Percentiles rank a stretch among this genome's conserved stretches.
phyloP scores from a whole-genome alignment of 2,797 vertebrate genomes.

The Prunella strophiata region DNA sequence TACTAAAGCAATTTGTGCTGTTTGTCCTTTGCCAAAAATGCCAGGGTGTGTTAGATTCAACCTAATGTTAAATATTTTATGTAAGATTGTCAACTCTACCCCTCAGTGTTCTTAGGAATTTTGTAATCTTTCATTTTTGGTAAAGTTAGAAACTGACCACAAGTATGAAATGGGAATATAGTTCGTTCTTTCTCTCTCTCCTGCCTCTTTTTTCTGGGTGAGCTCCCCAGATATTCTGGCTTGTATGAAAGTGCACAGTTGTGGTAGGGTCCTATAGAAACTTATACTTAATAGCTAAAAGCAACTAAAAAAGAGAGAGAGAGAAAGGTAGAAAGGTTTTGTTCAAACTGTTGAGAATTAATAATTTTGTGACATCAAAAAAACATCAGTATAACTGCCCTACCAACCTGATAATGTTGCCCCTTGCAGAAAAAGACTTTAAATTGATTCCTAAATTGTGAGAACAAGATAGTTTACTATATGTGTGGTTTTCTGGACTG shows the following conservation, averaged over 20 bases:
- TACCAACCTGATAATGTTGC: background rate
- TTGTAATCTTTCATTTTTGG: background rate
- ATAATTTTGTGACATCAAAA: background rate
- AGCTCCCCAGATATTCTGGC: background rate
- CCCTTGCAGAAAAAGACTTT: background rate
- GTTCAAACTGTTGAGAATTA: background rate
- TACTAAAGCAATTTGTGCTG: background rate
- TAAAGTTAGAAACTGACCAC: background rate
- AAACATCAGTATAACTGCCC: background rate
- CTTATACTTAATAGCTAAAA: background rate
- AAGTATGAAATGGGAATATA: background rate
- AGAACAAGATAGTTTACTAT: background rate
- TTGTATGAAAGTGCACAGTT: background rate
- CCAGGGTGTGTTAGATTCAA: background rate
- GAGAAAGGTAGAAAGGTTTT: background rate
- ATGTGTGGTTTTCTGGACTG: background rate
- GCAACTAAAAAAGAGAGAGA: fast-evolving
- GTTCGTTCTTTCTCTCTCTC: background rate
- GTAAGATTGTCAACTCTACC: background rate
- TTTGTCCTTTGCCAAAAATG: background rate
- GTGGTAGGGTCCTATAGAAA: background rate
- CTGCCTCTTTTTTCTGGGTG: background rate
- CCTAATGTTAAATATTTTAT: background rate
- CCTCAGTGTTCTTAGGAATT: background rate
- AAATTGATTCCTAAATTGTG: background rate